Evolutionary conservation across 2,113 vertebrate species (phyloP), one percentile per base, ranked within the genome.

Genomic region (Proterorhinus semilunaris): DNA sequence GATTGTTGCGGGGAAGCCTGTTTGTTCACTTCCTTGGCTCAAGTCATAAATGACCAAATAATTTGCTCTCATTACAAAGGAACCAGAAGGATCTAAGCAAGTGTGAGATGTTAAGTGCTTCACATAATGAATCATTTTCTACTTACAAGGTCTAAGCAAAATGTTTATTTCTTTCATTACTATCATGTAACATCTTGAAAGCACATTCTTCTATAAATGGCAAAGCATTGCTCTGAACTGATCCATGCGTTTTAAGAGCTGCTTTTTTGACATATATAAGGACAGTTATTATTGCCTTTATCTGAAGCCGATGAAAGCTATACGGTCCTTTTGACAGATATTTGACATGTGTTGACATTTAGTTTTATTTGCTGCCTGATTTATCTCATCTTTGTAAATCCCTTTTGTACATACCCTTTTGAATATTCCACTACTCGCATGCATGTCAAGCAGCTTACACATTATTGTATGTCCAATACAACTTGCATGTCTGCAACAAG

Each of bases 31-130:
- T 77, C 82, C 74, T 59, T 71, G 66, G 64, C 68, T 48, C 58
- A 47, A 54, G 79, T 84, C 83, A 72, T 83, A 84, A 83, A 83
- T 71, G 78, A 79, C 55, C 78, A 78, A 50, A 82, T 89, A 68
- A 81, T 82, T 71, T 74, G 68, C 71, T 76, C 67, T 82, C 65
- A 62, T 83, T 82, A 83, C 70, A 57, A 81, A 67, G 50, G 75
- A 76, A 65, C 58, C 42, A 66, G 53, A 62, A 47, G 54, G 63
- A 70, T 78, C 65, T 63, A 42, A 66, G 61, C 66, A 74, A 65
- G 71, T 67, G 76, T 17, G 65, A 83, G 74, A 67, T 71, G 64
- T 79, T 78, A 64, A 77, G 70, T 65, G 49, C 62, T 61, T 45
- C 7, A 42, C 63, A 50, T 62, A 68, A 61, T 7, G 0, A 70